Evolutionary conservation across 2,113 vertebrate species (phyloP).

Genomic region (Narcine bancroftii): DNA sequence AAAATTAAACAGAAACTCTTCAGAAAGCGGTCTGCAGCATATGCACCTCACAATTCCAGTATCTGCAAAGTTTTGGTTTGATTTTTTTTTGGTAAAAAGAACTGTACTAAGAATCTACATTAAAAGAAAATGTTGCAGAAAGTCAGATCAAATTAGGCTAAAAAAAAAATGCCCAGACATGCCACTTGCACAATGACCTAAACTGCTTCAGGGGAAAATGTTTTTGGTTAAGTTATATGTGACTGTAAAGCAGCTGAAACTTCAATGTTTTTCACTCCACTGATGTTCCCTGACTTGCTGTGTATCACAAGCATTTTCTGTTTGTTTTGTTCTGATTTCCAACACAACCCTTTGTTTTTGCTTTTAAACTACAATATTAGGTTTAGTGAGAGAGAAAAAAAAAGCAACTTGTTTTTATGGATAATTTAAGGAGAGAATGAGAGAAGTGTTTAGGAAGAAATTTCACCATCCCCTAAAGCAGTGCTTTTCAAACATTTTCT

Average conservation of each 20-base stretch:
- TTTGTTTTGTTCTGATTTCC: too few species aligned
- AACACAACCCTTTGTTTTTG: too few species aligned
- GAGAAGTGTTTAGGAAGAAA: neutral
- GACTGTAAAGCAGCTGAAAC: too few species aligned
- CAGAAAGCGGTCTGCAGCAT: neutral
- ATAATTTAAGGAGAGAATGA: neutral
- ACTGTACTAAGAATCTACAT: neutral
- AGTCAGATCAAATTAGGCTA: neutral
- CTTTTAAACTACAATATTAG: too few species aligned
- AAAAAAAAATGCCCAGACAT: neutral
- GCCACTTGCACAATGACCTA: neutral
- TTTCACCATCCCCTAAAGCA: too few species aligned
- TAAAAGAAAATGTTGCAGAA: neutral
- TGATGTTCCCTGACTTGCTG: too few species aligned
- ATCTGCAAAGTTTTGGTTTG: neutral
- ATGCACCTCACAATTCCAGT: neutral
- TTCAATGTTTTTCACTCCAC: too few species aligned
- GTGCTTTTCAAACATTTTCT: too few species aligned
- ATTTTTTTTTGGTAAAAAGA: neutral
- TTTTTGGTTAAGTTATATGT: too few species aligned
- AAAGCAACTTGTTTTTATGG: neutral
- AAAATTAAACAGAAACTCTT: neutral
- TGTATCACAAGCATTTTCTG: too few species aligned
- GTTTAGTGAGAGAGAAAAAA: too few species aligned
- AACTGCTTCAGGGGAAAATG: neutral